Percentiles rank a stretch among this genome's conserved stretches.
These are phyloP conservation scores for Drosophila nigricruria DNA, from an alignment of 2,888 invertebrate species.

Conservation along the genomic window DNA sequence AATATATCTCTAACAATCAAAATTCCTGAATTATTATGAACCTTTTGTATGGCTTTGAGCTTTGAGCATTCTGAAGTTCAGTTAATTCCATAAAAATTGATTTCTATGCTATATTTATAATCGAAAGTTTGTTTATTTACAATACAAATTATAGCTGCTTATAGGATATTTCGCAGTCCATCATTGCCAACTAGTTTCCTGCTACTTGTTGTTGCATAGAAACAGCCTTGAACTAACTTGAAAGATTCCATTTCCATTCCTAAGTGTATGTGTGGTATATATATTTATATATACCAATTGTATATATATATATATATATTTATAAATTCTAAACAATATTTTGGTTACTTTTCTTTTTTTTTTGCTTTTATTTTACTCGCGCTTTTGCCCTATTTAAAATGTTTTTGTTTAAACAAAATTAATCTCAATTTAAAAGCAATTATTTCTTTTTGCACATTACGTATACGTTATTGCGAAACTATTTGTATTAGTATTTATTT, in stretches of 20 bases:
- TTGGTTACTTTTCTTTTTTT: not conserved
- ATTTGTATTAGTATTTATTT: slow-evolving; percentile 23
- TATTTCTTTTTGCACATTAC: slow-evolving; percentile 21
- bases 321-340: not conserved
- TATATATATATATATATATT: not conserved
- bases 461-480: slow-evolving; percentile 30
- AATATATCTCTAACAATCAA: too few relatives aligned
- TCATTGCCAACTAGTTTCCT: not conserved
- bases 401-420: slow-evolving; percentile 2
- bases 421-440: slow-evolving; percentile 16
- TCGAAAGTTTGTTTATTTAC: not conserved
- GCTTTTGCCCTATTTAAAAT: not conserved
- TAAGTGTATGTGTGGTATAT: not conserved
- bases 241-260: slow-evolving; percentile 7
- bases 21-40: too few relatives aligned
- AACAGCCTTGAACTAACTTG: slow-evolving; percentile 8
- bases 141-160: not conserved
- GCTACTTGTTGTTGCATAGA: not conserved
- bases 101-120: not conserved
- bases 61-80: not conserved
- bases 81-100: not conserved
- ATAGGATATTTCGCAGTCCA: not conserved
- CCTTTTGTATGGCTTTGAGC: too few relatives aligned
- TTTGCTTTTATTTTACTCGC: not conserved
- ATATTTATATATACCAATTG: not conserved